Evolutionary conservation across 2,113 vertebrate genomes (phyloP), one percentile per base, ranked within the genome.

Genomic region (Poeciliopsis prolifica): DNA sequence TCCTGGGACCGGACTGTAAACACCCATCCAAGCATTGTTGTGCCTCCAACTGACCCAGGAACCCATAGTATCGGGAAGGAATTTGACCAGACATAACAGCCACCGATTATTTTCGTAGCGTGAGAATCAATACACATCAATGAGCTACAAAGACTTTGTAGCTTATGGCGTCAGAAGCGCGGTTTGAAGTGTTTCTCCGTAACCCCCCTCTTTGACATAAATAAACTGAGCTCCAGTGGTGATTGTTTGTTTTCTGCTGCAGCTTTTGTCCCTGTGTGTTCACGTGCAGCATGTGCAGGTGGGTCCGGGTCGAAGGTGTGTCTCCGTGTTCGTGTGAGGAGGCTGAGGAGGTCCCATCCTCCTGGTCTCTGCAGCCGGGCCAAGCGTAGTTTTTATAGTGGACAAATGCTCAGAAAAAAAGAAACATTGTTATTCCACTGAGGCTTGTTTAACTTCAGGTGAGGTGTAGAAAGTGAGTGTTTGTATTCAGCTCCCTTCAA

Each of bases 91-190:
- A 90, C 89, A 84, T 82, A 92, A 87, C 90, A 91, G 78, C 69
- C 82, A 76, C 61, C 62, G 78, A 79, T 91, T 93, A 87, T 93
- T 91, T 86, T 84, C 89, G 86, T 86, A 64, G 48, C 28, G 69
- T n/a, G 73, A 82, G 86, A 86, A 86, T 89, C 88, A 87, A 84
- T 88, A 87, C 82, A 91, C 91, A 89, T 91, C 91, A 93, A 86
- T 82, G 86, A 80, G 37, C 37, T 62, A 30, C 48, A 70, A 22
- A 73, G 37, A 28, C 80, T 79, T 81, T 78, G 75, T 83, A 70
- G 73, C 81, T 26, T 65, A 6, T 11, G 33, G 70, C 73, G 61
- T 82, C 77, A 72, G 61, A 81, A 64, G 70, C 72, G 78, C 0
- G 8, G 86, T 87, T 86, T 88, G 90, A 91, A 82, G 86, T 58